phyloP scores from a whole-genome alignment of 2,797 vertebrate genomes.

The Sarcophilus harrisii region DNA sequence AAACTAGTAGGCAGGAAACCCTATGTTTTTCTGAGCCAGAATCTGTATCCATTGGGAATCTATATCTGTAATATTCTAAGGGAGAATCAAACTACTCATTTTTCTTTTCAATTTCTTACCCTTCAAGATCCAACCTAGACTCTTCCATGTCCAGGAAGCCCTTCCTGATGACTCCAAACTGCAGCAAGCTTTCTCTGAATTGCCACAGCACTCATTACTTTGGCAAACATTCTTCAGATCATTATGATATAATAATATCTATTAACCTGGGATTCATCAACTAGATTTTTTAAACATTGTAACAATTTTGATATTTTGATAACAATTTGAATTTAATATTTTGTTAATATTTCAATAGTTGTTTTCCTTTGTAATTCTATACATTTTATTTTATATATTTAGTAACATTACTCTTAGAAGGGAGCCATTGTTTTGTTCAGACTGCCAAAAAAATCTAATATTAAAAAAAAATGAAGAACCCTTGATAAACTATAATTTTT shows the following conservation, averaged over 20 bases:
- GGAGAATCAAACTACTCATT: not conserved
- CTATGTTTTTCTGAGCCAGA: not conserved
- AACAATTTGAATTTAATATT: not conserved
- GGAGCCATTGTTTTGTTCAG: not conserved
- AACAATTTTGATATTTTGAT: not conserved
- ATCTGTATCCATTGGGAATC: not conserved
- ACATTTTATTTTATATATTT: not conserved
- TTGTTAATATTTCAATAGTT: not conserved
- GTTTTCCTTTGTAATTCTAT: not conserved
- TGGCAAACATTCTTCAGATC: not conserved
- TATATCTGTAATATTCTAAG: constrained; percentile 3
- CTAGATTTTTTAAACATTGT: not conserved
- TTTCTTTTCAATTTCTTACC: constrained; percentile 37
- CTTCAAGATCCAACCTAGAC: constrained; percentile 1
- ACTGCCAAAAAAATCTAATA: not conserved
- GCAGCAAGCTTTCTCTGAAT: not conserved
- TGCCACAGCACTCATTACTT: not conserved
- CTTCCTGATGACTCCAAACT: not conserved
- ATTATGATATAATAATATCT: not conserved
- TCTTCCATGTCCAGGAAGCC: not conserved
- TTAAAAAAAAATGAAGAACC: not conserved
- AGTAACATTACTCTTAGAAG: not conserved
- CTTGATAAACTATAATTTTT: not conserved
- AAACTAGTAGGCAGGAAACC: not conserved
- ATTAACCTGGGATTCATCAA: not conserved